phyloP scores from a whole-genome alignment of 1,140 invertebrate genomes.

The Thaumatotibia leucotreta region DNA sequence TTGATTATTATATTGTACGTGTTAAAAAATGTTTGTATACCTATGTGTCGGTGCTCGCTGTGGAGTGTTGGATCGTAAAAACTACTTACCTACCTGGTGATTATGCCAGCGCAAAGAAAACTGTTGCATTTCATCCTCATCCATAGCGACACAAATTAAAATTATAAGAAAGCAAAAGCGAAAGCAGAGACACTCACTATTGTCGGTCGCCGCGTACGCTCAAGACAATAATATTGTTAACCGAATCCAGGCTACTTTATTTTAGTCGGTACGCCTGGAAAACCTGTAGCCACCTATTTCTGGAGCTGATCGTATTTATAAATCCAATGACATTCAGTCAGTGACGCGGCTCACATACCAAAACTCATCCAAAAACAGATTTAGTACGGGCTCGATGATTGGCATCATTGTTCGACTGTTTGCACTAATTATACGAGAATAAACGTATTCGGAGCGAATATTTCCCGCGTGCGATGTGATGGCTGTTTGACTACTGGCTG shows the following conservation, averaged over 20 bases:
- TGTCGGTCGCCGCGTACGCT: slow-evolving; percentile 32
- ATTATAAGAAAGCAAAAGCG: slow-evolving; percentile 34
- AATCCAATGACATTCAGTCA: slow-evolving; percentile 76
- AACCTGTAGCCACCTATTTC: slow-evolving; percentile 77
- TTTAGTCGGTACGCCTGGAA: slow-evolving; percentile 77
- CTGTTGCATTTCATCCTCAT: slow-evolving; percentile 81
- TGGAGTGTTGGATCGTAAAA: slow-evolving; percentile 38
- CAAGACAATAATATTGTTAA: slow-evolving; percentile 73
- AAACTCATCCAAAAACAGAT: slow-evolving; percentile 75
- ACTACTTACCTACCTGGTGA: slow-evolving; percentile 81
- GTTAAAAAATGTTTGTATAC: slow-evolving; percentile 26
- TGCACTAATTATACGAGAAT: slow-evolving; percentile 51
- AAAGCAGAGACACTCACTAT: slow-evolving; percentile 31
- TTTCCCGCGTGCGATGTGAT: slow-evolving; percentile 7
- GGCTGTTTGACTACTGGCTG: slow-evolving; percentile 30
- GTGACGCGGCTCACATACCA: slow-evolving; percentile 72
- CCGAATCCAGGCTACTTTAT: slow-evolving; percentile 77
- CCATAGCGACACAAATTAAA: slow-evolving; percentile 56
- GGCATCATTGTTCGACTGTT: slow-evolving; percentile 65
- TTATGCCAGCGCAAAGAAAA: slow-evolving; percentile 90
- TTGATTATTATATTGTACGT: slow-evolving; percentile 2
- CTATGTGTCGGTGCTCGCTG: slow-evolving; percentile 25
- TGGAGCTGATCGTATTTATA: slow-evolving; percentile 77
- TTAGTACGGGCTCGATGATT: slow-evolving; percentile 64
- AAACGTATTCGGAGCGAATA: slow-evolving; percentile 17